These are phyloP conservation scores for Ciconia maguari DNA, from an alignment of 2,113 vertebrate species.

Conservation along the genomic window DNA sequence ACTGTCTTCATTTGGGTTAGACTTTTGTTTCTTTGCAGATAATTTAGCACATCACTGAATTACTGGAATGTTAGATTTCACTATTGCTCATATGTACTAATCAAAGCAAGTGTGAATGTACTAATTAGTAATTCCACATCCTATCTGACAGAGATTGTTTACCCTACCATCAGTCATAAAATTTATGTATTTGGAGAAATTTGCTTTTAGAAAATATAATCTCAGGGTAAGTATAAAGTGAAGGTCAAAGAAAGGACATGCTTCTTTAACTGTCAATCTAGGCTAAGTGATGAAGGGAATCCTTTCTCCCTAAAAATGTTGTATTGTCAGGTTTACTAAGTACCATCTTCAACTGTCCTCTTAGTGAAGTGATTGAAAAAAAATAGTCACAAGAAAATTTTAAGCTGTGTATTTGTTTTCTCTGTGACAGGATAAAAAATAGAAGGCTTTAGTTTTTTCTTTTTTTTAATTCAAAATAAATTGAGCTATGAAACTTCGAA, in stretches of 20 bases:
- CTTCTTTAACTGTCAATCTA: neutral
- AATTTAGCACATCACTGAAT: neutral
- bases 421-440: neutral
- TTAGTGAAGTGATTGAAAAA: neutral
- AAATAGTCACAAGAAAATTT: neutral
- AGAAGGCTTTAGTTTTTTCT: rapidly evolving
- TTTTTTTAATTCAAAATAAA: neutral
- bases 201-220: neutral
- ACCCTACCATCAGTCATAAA: neutral
- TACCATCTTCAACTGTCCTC: neutral
- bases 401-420: neutral
- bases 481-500: neutral
- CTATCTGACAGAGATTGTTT: neutral
- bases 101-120: neutral
- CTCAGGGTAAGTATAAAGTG: neutral
- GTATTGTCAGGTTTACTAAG: neutral
- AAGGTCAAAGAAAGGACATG: neutral
- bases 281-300: neutral
- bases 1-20: neutral
- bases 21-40: neutral
- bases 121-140: neutral
- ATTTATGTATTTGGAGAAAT: neutral
- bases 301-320: neutral
- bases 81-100: neutral
- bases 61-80: neutral